Conservation (phyloP, 2,113 vertebrate species). For the Microcebus jonahi region DNA sequence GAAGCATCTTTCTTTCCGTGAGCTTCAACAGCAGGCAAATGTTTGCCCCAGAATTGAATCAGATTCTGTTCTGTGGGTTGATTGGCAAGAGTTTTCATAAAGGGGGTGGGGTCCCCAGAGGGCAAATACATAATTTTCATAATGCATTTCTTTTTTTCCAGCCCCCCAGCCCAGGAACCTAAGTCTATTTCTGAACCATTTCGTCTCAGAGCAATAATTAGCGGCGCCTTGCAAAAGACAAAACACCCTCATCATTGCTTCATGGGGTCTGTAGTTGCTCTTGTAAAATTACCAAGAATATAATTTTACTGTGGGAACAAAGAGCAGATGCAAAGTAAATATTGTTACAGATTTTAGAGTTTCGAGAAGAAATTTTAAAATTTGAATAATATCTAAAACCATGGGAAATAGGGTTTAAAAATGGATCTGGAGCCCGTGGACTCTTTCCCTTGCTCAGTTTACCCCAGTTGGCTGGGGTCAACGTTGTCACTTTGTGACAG, state of each 20-base stretch:
- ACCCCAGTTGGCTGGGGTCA: background rate
- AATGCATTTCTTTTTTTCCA: constrained; percentile 81
- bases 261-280: constrained; percentile 63
- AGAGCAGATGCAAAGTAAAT: constrained; percentile 86
- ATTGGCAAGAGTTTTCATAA: constrained; percentile 86
- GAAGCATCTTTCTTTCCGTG: constrained; percentile 85
- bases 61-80: constrained; percentile 83
- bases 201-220: constrained; percentile 85
- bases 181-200: constrained; percentile 84
- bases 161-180: constrained; percentile 76
- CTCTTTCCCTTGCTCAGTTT: background rate
- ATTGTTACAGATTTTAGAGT: constrained; percentile 83
- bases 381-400: constrained; percentile 64
- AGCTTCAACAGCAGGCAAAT: constrained; percentile 85
- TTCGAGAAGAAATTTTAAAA: constrained; percentile 72
- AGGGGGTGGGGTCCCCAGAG: constrained; percentile 82
- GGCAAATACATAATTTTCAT: constrained; percentile 85
- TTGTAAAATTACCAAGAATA: constrained; percentile 83
- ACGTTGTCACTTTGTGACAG: background rate
- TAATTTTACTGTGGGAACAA: constrained; percentile 85
- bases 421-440: constrained; percentile 56
- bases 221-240: constrained; percentile 77
- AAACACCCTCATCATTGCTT: constrained; percentile 70
- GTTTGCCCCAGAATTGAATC: constrained; percentile 84
- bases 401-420: background rate